Base-by-base conservation (phyloP, 53 echinoderm and acorn worm genomes). In the Echinometra lucunter region DNA sequence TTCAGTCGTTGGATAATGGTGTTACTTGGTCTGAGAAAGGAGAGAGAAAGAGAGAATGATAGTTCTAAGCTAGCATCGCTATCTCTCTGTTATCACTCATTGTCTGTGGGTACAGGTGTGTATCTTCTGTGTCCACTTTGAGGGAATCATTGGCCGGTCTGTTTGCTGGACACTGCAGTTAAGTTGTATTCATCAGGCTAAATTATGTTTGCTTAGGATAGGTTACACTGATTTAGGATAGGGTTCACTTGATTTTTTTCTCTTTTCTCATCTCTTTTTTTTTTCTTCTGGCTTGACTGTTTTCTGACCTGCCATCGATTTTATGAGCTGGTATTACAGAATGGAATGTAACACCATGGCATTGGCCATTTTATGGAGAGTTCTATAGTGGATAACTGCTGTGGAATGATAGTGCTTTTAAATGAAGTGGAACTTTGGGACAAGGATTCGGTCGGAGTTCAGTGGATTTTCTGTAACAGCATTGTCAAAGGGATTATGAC, bases 341-440 rank as follows among this genome's bases (percentile, higher is more conserved):
- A 55, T 53, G 90, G 90, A 90, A 90, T 90, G 90, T 90, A 37
- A 58, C 90, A 90, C 90, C 90, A 90, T 63, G 66, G 66, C 63
- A 35, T 90, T 60, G 66, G 90, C 34, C 13, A 15, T 37, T 90
- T 90, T 90, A 90, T 90, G 90, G 90, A 58, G 58, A 35, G 40
- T 47, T 88, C 11, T 88, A 55, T 47, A 88, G 30, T 49, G 49
- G 88, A 30, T 53, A 53, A 56, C 3, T 88, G 18, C 88, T 12
- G 56, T 30, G 53, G 40, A 78, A 40, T 1, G 42, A 78, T 78
- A 78, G 78, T 21, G 42, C 38, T 38, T 40, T 23, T 7, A 78
- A 42, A 3, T 6, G 21, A 38, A 78, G 78, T 35, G 74, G 74
- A 74, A 74, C 1, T 53, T 53, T 67, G n/a, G 4, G 30, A 38